A percentile compares a stretch with the other conserved stretches of the same genome.
Evolutionary conservation across 2,797 vertebrate species (phyloP).

Genomic region (Schizopygopsis malacanthus): DNA sequence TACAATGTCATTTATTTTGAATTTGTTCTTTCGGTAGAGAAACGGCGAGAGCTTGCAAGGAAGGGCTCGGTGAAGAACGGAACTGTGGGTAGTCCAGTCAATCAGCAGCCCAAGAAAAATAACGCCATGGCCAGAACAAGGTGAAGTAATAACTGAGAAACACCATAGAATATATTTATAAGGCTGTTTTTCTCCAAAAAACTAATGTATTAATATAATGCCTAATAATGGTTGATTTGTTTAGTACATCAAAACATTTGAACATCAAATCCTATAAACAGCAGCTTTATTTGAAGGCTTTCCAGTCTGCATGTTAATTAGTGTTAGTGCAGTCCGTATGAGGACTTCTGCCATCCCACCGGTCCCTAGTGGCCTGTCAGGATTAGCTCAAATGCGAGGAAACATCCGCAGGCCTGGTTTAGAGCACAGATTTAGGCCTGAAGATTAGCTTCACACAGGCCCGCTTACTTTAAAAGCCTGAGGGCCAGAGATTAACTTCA

Average conservation of each 20-base stretch:
- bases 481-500: conserved; percentile 63
- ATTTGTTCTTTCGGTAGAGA: conserved; percentile 83
- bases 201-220: no score
- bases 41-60: conserved; percentile 94
- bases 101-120: conserved; percentile 98
- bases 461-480: conserved; percentile 59
- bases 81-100: conserved; percentile 94
- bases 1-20: not conserved
- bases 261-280: conserved; percentile 34
- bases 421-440: conserved; percentile 24
- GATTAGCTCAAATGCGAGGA: conserved; percentile 70
- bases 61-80: conserved; percentile 96
- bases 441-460: conserved; percentile 57
- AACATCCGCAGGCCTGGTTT: conserved; percentile 27
- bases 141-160: conserved; percentile 70
- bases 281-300: conserved; percentile 37
- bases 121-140: conserved; percentile 93
- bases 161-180: no score
- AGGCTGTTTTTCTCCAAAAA: no score
- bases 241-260: conserved; percentile 36
- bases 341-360: conserved; percentile 3
- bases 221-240: conserved; percentile 12
- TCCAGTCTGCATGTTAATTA: conserved; percentile 47
- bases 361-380: conserved; percentile 63
- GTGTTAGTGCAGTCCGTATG: conserved; percentile 15